Evolutionary conservation across 2,113 vertebrate genomes (phyloP).

Genomic region (Calcarius ornatus): DNA sequence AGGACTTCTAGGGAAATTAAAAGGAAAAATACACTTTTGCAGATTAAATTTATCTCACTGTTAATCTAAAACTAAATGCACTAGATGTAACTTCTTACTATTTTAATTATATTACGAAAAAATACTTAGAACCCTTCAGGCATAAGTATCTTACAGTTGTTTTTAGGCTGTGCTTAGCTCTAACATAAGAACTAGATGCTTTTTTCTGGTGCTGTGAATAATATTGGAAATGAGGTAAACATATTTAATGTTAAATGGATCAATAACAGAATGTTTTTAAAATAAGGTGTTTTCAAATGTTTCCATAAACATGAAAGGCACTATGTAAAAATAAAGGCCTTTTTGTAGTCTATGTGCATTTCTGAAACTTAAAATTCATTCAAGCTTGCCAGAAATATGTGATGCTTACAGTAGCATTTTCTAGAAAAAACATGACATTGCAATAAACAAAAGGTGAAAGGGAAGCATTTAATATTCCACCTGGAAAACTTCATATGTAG

Average conservation of each 20-base stretch:
- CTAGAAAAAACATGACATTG: background rate
- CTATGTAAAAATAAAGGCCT: background rate
- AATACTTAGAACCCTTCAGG: background rate
- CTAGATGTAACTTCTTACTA: background rate
- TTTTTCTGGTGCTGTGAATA: background rate
- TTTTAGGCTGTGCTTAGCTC: background rate
- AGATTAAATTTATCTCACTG: background rate
- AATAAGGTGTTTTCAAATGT: background rate
- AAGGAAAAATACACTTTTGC: background rate
- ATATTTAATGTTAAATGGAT: background rate
- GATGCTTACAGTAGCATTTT: background rate
- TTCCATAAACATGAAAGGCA: background rate
- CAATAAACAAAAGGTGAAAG: background rate
- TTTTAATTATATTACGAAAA: background rate
- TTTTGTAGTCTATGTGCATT: accelerated
- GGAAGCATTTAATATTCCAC: background rate
- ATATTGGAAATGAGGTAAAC: background rate
- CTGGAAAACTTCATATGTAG: background rate
- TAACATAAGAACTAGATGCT: background rate
- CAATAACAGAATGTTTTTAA: background rate
- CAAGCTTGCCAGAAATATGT: background rate
- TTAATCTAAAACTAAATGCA: background rate
- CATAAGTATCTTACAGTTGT: background rate
- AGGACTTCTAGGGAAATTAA: slow-evolving; percentile 77
- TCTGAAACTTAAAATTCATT: background rate